Conservation (phyloP, 35 echinoderm and acorn worm genomes). For the Apostichopus parvimensis region DNA sequence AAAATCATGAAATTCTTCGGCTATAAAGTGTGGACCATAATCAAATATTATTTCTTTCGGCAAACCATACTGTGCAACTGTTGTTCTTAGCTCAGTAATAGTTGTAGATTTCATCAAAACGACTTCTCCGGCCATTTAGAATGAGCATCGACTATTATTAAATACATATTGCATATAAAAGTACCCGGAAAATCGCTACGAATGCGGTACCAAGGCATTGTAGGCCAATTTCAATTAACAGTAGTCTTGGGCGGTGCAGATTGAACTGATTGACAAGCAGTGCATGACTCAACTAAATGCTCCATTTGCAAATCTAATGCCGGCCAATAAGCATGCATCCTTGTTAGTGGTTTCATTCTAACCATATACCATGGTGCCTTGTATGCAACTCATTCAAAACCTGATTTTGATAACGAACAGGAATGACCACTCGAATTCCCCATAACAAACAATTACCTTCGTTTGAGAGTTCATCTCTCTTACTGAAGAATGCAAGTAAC, state of each 20-base stretch:
- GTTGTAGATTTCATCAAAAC: conserved; percentile 53
- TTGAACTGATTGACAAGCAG: neutral
- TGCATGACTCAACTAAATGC: neutral
- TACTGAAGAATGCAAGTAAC: neutral
- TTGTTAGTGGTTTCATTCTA: conserved; percentile 28
- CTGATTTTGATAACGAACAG: neutral
- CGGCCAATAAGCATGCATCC: conserved; percentile 43
- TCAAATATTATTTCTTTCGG: conserved; percentile 39
- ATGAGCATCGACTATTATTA: conserved; percentile 67
- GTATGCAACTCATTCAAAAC: neutral
- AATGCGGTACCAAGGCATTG: conserved; percentile 15
- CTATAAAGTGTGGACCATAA: conserved; percentile 55
- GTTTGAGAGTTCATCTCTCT: conserved; percentile 38
- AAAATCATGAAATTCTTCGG: conserved; percentile 52
- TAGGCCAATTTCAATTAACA: conserved; percentile 18
- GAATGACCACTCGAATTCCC: conserved; percentile 35
- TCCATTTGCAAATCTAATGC: conserved; percentile 4
- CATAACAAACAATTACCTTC: conserved; percentile 44
- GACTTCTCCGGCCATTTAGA: conserved; percentile 67
- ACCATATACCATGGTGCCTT: neutral
- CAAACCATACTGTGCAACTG: conserved; percentile 53
- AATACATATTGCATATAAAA: conserved; percentile 38
- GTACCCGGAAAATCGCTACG: conserved; percentile 30
- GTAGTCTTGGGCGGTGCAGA: neutral
- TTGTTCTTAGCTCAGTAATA: conserved; percentile 43